Conservation (phyloP, 2,888 invertebrate species). For the Ornithoptera alexandrae region DNA sequence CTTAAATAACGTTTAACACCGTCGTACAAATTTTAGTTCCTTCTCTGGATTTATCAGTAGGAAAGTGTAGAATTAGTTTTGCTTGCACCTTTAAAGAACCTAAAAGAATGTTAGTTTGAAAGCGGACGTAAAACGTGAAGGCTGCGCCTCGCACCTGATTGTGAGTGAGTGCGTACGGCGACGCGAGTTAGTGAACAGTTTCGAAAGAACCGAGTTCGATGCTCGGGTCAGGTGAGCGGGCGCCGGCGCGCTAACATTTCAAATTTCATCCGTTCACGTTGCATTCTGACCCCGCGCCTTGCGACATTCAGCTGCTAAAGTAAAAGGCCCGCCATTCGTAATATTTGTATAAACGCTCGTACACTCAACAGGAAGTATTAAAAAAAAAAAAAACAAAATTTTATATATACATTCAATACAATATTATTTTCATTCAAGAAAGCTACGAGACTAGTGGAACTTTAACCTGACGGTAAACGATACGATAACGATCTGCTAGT, state of each 20-base stretch:
- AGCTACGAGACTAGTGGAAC: too few species aligned
- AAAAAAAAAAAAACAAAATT: too few species aligned
- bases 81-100: neutral
- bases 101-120: neutral
- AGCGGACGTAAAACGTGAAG: neutral
- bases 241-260: constrained; percentile 29
- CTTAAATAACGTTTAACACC: too few species aligned
- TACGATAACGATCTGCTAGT: too few species aligned
- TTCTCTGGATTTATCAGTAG: too few species aligned
- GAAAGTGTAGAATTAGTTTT: too few species aligned
- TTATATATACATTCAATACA: too few species aligned
- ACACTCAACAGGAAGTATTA: too few species aligned
- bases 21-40: too few species aligned
- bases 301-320: constrained; percentile 49
- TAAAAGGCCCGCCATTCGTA: constrained; percentile 49
- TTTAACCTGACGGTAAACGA: too few species aligned
- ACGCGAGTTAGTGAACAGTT: constrained; percentile 27
- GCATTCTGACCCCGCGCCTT: constrained; percentile 54
- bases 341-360: constrained; percentile 3
- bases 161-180: constrained; percentile 6
- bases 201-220: constrained; percentile 32
- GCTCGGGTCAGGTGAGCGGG: constrained; percentile 33
- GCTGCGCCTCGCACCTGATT: constrained; percentile 23
- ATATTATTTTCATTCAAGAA: too few species aligned
- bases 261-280: constrained; percentile 48